Percentiles rank a stretch among this genome's conserved stretches.
Conservation (phyloP, 2,888 invertebrate genomes). For the Dione juno region DNA sequence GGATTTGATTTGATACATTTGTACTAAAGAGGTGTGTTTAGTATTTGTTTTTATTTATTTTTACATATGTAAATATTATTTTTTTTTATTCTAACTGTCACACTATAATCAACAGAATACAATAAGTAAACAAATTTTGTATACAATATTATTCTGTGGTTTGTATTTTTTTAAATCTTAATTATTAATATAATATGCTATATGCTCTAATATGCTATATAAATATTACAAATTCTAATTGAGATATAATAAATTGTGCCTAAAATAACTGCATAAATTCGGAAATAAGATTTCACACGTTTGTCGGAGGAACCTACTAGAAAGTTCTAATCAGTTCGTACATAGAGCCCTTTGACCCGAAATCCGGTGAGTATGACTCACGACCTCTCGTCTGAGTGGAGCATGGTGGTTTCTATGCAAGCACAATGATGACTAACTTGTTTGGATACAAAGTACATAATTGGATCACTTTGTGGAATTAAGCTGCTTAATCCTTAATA, state of each 20-base stretch:
- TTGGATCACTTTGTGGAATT: conserved; percentile 19
- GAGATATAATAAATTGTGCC: too few species aligned
- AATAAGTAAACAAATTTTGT: not conserved
- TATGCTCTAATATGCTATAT: too few species aligned
- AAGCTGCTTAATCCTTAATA: conserved; percentile 13
- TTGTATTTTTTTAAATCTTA: not conserved
- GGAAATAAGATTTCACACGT: conserved; percentile 35
- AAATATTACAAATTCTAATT: too few species aligned
- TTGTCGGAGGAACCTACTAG: conserved; percentile 19
- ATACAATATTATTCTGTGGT: not conserved
- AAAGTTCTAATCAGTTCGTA: conserved; percentile 37
- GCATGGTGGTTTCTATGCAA: conserved; percentile 1
- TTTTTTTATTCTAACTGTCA: not conserved
- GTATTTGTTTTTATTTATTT: not conserved
- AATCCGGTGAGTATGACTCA: conserved; percentile 59
- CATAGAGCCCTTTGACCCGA: conserved; percentile 67
- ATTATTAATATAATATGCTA: too few species aligned
- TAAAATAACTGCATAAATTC: too few species aligned
- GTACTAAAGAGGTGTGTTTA: not conserved
- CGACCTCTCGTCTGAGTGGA: conserved; percentile 45
- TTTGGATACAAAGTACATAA: conserved; percentile 9
- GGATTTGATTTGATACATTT: conserved; percentile 12
- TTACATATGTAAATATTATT: not conserved
- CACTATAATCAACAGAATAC: not conserved
- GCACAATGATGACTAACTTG: conserved; percentile 12